phyloP scores from a whole-genome alignment of 2,113 vertebrate genomes.

The Clarias gariepinus region DNA sequence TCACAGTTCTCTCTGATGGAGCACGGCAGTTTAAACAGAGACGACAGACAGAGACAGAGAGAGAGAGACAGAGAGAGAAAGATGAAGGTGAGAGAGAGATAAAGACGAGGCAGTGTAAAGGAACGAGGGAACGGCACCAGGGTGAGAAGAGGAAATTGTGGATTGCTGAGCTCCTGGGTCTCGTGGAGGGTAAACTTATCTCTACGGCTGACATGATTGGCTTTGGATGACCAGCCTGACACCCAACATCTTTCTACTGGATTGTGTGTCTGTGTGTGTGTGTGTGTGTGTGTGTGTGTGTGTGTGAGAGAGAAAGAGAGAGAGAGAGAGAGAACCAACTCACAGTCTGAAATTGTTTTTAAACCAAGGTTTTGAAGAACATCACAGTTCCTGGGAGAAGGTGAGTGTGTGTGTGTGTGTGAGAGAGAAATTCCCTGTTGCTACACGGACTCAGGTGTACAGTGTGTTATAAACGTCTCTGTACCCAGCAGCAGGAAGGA shows the following conservation, averaged over 20 bases:
- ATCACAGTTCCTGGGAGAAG: not conserved
- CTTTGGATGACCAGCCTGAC: conserved; percentile 31
- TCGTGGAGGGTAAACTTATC: conserved; percentile 12
- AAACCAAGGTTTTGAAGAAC: not conserved
- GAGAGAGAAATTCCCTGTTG: not conserved
- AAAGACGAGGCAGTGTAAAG: not conserved
- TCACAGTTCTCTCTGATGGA: not conserved
- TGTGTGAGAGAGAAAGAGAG: not conserved
- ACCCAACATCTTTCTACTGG: conserved; percentile 23
- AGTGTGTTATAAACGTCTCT: not conserved
- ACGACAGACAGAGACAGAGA: not conserved
- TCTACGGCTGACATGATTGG: conserved; percentile 40
- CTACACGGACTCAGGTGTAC: not conserved
- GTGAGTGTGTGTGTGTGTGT: not conserved
- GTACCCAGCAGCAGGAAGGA: conserved; percentile 8
- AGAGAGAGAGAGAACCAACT: too few relatives aligned
- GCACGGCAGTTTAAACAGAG: conserved; percentile 6
- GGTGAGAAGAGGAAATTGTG: conserved; percentile 13
- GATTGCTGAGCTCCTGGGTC: not conserved
- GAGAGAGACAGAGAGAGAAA: not conserved
- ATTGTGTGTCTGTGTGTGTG: not conserved
- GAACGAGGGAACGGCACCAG: not conserved
- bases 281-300: not conserved
- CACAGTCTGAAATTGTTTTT: not conserved
- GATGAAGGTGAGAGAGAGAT: conserved; percentile 12